phyloP scores from a whole-genome alignment of 2,888 invertebrate species.

The Orchesellides sinensis region DNA sequence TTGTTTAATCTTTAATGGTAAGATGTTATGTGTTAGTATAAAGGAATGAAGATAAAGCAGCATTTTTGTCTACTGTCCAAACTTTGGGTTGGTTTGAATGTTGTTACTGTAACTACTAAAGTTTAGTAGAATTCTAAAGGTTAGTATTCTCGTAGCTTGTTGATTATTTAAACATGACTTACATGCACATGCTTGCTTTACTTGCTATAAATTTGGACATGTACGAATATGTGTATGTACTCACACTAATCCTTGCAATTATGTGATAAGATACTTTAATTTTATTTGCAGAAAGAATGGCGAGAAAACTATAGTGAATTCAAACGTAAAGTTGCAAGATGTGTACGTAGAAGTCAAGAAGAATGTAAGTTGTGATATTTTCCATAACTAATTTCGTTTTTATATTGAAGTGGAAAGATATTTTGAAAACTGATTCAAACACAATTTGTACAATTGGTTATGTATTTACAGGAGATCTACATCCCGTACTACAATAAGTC shows the following conservation, averaged over 20 bases:
- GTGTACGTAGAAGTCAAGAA: conserved; percentile 99
- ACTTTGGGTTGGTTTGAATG: too few relatives aligned
- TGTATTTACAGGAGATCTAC: conserved; percentile 53
- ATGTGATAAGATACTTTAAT: conserved; percentile 10
- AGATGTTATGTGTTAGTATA: too few relatives aligned
- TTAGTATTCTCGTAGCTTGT: too few relatives aligned
- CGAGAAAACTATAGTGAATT: conserved; percentile 97
- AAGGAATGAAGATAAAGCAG: too few relatives aligned
- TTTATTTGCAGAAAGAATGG: conserved; percentile 94
- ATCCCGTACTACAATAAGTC: conserved; percentile 34
- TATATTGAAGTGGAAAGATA: background rate
- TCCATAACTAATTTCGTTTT: background rate
- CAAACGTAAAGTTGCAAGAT: conserved; percentile 97
- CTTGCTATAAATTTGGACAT: too few relatives aligned
- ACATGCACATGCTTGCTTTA: too few relatives aligned
- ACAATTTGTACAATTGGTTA: background rate
- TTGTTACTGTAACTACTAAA: too few relatives aligned
- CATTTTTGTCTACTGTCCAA: too few relatives aligned
- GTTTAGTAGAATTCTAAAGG: too few relatives aligned
- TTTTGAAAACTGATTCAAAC: background rate
- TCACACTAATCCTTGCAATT: too few relatives aligned
- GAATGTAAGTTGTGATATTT: conserved; percentile 91
- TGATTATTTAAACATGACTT: too few relatives aligned
- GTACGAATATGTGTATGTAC: background rate
- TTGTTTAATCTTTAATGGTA: too few relatives aligned